These are phyloP conservation scores for Eupithecia subumbrata DNA, from an alignment of 2,888 invertebrate species.

Conservation along the genomic window DNA sequence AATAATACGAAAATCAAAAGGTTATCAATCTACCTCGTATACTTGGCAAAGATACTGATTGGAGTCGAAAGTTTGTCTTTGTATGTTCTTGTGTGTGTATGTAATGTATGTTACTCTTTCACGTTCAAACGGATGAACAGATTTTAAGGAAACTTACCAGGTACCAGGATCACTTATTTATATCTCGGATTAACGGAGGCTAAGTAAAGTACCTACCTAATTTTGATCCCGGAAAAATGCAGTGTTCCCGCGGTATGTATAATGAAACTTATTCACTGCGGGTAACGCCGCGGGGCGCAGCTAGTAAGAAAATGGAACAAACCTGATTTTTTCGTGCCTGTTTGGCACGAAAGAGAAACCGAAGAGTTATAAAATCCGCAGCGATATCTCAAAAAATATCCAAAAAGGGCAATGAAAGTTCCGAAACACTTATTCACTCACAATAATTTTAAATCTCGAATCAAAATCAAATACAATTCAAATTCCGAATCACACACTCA, in stretches of 20 bases:
- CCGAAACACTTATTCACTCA: constrained; percentile 24
- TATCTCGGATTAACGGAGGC: background rate
- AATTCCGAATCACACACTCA: constrained; percentile 21
- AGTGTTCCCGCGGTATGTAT: background rate
- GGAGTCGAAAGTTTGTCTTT: no score
- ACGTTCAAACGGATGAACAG: background rate
- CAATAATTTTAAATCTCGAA: background rate
- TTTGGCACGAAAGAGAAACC: constrained; percentile 9
- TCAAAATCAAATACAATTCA: constrained; percentile 6
- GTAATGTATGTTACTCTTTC: background rate
- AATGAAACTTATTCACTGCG: background rate
- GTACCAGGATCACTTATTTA: background rate
- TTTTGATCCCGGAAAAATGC: background rate
- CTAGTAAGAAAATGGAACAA: background rate
- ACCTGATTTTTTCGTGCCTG: constrained; percentile 7
- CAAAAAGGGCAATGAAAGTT: background rate
- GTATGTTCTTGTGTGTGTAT: no score
- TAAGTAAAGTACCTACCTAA: background rate
- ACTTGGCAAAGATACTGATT: no score
- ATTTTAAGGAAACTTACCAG: background rate
- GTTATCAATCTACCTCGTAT: no score
- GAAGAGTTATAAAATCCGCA: background rate
- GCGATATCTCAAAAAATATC: background rate
- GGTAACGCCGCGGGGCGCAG: background rate
- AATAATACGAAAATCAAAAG: no score